These are phyloP conservation scores for Sebastes itinus DNA, from an alignment of 2,797 vertebrate genomes.

Conservation along the genomic window DNA sequence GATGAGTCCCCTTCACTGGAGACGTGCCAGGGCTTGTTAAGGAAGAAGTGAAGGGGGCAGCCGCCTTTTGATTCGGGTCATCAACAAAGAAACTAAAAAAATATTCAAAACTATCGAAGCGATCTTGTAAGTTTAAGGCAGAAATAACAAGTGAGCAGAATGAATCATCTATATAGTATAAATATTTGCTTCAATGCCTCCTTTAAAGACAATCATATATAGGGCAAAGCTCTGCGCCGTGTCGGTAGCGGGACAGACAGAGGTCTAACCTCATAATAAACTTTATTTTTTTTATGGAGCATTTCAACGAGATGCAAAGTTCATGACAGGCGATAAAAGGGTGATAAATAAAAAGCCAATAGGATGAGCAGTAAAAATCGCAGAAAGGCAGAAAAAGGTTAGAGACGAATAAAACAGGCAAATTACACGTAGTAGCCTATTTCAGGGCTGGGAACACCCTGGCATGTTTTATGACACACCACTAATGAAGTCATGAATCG, in stretches of 20 bases:
- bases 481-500: constrained; percentile 74
- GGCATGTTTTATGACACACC: constrained; percentile 60
- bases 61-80: constrained; percentile 49
- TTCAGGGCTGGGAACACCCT: constrained; percentile 40
- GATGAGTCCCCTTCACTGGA: constrained; percentile 71
- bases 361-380: constrained; percentile 51
- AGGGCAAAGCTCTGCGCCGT: background rate
- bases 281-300: constrained; percentile 61
- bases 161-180: constrained; percentile 22
- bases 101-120: constrained; percentile 40
- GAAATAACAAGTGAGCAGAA: constrained; percentile 28
- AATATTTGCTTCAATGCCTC: constrained; percentile 40
- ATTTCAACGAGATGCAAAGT: constrained; percentile 62
- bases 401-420: constrained; percentile 48
- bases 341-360: constrained; percentile 59
- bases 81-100: constrained; percentile 31
- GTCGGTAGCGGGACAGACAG: constrained; percentile 12
- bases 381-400: constrained; percentile 43
- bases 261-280: constrained; percentile 55
- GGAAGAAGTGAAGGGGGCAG: constrained; percentile 43
- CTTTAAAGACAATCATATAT: constrained; percentile 33
- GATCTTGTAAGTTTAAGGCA: constrained; percentile 19
- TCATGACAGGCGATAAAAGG: constrained; percentile 56
- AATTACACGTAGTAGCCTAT: constrained; percentile 36
- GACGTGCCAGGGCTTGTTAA: constrained; percentile 60